A percentile compares a stretch with the other conserved stretches of the same genome.
These are phyloP conservation scores for Lepilemur ruficaudatus DNA, from an alignment of 2,797 vertebrate genomes.

Conservation along the genomic window DNA sequence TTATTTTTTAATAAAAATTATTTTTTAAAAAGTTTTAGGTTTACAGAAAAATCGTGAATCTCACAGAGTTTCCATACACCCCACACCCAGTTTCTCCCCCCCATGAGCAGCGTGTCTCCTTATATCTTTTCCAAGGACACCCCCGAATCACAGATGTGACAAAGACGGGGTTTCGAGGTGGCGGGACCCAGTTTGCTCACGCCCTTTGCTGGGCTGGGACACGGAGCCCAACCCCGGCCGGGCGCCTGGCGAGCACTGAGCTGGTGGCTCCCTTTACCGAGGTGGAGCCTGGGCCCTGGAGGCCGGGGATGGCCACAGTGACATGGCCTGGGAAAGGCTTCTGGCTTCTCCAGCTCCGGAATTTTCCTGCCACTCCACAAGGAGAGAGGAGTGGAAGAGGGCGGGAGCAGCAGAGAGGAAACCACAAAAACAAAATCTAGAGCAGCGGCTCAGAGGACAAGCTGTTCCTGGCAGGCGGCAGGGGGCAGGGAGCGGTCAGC, in stretches of 20 bases:
- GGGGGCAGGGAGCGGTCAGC: conserved; percentile 57
- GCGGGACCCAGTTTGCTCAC: rapidly evolving
- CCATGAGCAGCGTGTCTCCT: rapidly evolving
- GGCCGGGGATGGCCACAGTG: rapidly evolving
- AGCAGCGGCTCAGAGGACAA: background rate
- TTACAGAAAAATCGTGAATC: background rate
- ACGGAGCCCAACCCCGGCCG: rapidly evolving
- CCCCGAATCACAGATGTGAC: rapidly evolving
- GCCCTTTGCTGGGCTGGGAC: background rate
- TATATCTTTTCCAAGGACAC: background rate
- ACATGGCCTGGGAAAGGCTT: background rate
- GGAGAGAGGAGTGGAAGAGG: background rate
- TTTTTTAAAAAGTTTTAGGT: background rate
- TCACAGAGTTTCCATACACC: background rate
- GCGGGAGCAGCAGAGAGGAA: background rate
- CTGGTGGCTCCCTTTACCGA: rapidly evolving
- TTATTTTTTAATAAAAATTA: background rate
- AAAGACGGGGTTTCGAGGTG: background rate
- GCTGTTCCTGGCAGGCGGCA: conserved; percentile 23
- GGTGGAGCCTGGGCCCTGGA: background rate
- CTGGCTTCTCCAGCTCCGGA: background rate
- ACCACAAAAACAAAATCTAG: conserved; percentile 26
- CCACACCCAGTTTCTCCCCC: background rate
- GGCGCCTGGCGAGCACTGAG: no score
- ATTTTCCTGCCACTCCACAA: background rate